Conservation (phyloP, 23 tunicate species). For the Corella eumyota region DNA sequence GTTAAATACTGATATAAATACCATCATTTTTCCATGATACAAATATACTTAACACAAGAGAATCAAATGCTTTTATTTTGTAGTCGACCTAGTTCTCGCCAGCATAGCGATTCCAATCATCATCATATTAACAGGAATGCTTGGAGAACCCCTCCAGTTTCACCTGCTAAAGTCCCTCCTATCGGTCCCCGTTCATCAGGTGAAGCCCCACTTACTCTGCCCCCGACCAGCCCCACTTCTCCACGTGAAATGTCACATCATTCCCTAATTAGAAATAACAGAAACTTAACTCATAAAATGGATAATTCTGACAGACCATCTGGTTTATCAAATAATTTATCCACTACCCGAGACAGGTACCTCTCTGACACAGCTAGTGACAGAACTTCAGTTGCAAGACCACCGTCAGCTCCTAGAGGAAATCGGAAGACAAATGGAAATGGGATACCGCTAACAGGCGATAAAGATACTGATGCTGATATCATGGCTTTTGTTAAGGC, state of each 20-base stretch:
- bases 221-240: conserved; percentile 51
- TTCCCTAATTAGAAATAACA: conserved; percentile 23
- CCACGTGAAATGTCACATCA: conserved; percentile 50
- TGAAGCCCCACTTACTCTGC: conserved; percentile 12
- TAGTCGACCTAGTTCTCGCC: not conserved
- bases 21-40: not conserved
- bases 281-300: too few relatives aligned
- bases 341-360: not conserved
- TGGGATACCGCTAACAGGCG: conserved; percentile 81
- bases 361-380: not conserved
- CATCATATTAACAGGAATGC: not conserved
- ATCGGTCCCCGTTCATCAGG: too few relatives aligned
- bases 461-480: conserved; percentile 83
- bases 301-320: conserved; percentile 43
- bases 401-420: conserved; percentile 15
- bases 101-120: not conserved
- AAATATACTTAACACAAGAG: not conserved
- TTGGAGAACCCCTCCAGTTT: conserved; percentile 37
- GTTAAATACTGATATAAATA: too few relatives aligned
- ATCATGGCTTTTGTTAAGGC: conserved; percentile 93
- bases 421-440: conserved; percentile 6
- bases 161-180: conserved; percentile 3
- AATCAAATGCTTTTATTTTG: not conserved
- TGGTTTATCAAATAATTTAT: conserved; percentile 7
- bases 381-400: conserved; percentile 3